Evolutionary conservation across 2,888 invertebrate genomes (phyloP).

Genomic region (Drosophila kambysellisi): DNA sequence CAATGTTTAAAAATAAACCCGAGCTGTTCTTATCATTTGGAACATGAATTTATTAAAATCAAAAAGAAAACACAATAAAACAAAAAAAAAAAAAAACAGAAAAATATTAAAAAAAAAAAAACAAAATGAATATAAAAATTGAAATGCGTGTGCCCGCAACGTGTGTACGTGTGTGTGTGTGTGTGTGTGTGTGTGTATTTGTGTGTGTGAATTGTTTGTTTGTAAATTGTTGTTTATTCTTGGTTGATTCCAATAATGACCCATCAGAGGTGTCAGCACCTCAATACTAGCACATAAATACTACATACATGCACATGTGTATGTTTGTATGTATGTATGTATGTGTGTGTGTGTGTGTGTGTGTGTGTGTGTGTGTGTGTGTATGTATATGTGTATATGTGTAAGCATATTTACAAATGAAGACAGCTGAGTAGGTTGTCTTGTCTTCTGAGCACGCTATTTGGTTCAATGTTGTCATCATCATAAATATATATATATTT

Average conservation of each 20-base stretch:
- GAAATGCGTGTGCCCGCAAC: constrained; percentile 8
- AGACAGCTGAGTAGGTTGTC: not conserved
- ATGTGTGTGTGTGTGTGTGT: not conserved
- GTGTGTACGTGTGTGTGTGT: not conserved
- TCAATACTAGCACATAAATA: not conserved
- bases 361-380: not conserved
- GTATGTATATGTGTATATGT: not conserved
- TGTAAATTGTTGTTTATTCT: constrained; percentile 7
- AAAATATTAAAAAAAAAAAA: not conserved
- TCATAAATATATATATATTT: not conserved
- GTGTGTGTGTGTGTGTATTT: not conserved
- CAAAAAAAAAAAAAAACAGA: not conserved
- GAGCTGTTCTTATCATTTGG: constrained; percentile 71
- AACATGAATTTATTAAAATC: constrained; percentile 68
- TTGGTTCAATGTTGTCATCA: constrained; percentile 36
- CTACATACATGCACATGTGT: not conserved
- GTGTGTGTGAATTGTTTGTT: not conserved
- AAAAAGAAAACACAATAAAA: constrained; percentile 32
- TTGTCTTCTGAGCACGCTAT: constrained; percentile 19
- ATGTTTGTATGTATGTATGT: not conserved
- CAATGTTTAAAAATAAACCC: constrained; percentile 77
- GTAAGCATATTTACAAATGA: not conserved
- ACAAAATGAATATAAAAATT: constrained; percentile 3
- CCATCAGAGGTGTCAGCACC: constrained; percentile 14
- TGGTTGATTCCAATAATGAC: constrained; percentile 11